Evolutionary conservation across 2,797 vertebrate species (phyloP).

Genomic region (Oceanodroma leucorhoa): DNA sequence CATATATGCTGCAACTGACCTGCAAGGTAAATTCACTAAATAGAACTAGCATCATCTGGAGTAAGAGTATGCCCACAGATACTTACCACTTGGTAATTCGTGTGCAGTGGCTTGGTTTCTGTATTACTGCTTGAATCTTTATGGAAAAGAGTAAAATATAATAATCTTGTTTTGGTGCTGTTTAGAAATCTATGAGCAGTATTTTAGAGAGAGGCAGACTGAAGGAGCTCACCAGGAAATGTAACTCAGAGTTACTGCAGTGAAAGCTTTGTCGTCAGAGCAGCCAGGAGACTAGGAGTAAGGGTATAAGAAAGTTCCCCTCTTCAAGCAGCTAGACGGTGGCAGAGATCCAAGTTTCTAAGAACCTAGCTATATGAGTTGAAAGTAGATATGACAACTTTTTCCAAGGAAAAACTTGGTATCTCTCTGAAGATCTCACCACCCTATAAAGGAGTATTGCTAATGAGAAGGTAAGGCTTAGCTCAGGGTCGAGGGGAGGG

Average conservation of each 20-base stretch:
- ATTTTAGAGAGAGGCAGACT: background rate
- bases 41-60: background rate
- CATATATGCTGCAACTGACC: background rate
- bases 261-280: background rate
- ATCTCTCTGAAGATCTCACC: background rate
- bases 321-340: background rate
- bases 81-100: background rate
- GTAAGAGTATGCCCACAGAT: background rate
- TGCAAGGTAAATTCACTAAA: background rate
- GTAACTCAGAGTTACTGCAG: background rate
- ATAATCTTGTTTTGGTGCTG: background rate
- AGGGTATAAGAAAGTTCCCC: background rate
- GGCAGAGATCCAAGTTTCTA: background rate
- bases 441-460: background rate
- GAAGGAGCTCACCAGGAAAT: background rate
- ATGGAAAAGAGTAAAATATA: background rate
- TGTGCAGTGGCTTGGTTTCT: background rate
- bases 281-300: background rate
- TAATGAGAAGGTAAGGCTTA: background rate
- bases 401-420: background rate
- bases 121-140: background rate
- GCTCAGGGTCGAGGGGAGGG: background rate
- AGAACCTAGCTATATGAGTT: background rate
- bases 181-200: background rate
- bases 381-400: background rate